These are phyloP conservation scores for Patagioenas fasciata DNA, from an alignment of 2,113 vertebrate species.

Conservation along the genomic window DNA sequence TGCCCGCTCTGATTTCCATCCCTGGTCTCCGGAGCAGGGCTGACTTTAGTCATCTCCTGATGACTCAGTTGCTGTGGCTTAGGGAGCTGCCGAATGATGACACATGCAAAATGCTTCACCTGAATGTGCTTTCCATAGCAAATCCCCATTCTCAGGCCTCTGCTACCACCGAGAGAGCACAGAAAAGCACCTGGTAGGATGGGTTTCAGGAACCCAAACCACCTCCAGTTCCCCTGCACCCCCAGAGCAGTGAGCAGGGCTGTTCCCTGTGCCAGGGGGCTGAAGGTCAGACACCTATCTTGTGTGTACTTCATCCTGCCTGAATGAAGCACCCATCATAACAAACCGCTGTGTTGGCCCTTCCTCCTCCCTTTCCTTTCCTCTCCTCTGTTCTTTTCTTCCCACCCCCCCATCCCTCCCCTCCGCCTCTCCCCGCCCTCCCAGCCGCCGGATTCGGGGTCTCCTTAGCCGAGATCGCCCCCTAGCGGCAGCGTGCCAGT, in stretches of 20 bases:
- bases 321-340: neutral
- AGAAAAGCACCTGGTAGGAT: neutral
- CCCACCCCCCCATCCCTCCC: neutral
- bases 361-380: neutral
- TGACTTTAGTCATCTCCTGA: neutral
- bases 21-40: neutral
- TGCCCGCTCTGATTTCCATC: neutral
- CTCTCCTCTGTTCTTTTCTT: no score
- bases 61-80: neutral
- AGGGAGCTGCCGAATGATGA: neutral
- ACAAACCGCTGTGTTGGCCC: neutral
- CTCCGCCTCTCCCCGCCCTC: neutral
- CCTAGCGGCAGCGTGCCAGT: neutral
- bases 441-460: neutral
- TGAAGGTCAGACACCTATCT: no score
- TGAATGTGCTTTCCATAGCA: neutral
- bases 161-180: neutral
- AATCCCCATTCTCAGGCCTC: neutral
- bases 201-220: neutral
- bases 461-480: slow-evolving; percentile 11
- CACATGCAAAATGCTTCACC: neutral
- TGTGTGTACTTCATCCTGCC: neutral
- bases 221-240: neutral
- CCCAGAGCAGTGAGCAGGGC: neutral
- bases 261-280: fast-evolving